A percentile compares a stretch with the other conserved stretches of the same genome.
These are phyloP conservation scores for Tetragnatha versicolor DNA, from an alignment of 1,140 invertebrate species.

Conservation along the genomic window DNA sequence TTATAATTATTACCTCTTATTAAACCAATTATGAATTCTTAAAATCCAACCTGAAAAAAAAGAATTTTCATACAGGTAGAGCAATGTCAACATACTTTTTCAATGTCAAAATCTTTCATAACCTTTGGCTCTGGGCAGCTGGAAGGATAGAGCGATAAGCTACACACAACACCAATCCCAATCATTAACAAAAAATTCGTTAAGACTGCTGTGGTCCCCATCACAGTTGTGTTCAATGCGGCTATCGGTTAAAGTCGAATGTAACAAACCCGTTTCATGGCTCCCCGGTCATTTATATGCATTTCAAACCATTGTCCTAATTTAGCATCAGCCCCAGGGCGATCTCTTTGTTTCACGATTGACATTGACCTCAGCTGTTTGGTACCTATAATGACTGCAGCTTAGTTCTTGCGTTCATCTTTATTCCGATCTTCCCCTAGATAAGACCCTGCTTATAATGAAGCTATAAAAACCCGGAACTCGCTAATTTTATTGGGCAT, in stretches of 20 bases:
- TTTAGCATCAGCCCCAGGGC: slow-evolving; percentile 4
- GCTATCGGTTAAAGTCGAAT: neutral
- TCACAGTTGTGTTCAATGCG: neutral
- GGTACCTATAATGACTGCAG: neutral
- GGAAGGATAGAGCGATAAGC: slow-evolving; percentile 19
- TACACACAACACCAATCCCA: neutral
- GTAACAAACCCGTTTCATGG: neutral
- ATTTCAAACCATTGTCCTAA: neutral
- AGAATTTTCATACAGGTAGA: no score
- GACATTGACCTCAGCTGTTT: slow-evolving; percentile 29
- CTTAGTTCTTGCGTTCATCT: no score
- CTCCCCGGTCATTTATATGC: neutral
- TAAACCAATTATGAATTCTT: no score
- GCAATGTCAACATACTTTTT: slow-evolving; percentile 35
- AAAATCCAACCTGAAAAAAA: no score
- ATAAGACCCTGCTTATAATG: no score
- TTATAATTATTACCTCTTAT: no score
- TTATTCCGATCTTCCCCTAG: no score
- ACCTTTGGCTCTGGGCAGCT: slow-evolving; percentile 24
- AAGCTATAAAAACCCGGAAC: neutral
- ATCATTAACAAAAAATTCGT: neutral
- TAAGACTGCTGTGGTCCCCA: neutral
- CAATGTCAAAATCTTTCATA: slow-evolving; percentile 31
- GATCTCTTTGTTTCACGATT: slow-evolving; percentile 8
- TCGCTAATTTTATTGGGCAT: no score